These are phyloP conservation scores for Gopherus evgoodei DNA, from an alignment of 2,113 vertebrate genomes.

Conservation along the genomic window DNA sequence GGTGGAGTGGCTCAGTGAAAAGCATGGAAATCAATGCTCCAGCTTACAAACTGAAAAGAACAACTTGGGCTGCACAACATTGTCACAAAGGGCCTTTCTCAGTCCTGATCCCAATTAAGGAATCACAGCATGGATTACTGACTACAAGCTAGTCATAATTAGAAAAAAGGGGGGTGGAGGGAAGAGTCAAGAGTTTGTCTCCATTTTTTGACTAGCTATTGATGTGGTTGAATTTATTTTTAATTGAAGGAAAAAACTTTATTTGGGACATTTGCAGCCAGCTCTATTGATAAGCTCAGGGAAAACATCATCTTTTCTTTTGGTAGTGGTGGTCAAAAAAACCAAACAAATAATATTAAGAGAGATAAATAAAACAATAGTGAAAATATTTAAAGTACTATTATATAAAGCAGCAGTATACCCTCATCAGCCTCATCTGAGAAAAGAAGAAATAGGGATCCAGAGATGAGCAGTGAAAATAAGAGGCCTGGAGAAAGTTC, in stretches of 20 bases:
- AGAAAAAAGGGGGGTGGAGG: too few relatives aligned
- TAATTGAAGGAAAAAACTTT: neutral
- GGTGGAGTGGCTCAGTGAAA: too few relatives aligned
- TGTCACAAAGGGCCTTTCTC: neutral
- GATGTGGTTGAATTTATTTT: neutral
- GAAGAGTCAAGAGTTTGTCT: too few relatives aligned
- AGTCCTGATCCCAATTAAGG: neutral
- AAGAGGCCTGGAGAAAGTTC: accelerated
- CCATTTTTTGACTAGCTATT: too few relatives aligned
- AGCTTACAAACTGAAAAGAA: neutral
- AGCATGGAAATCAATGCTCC: neutral
- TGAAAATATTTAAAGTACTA: neutral
- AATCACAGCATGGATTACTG: too few relatives aligned
- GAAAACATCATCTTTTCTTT: neutral
- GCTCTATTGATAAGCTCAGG: neutral
- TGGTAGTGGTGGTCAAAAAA: too few relatives aligned
- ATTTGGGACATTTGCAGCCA: neutral
- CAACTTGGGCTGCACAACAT: neutral
- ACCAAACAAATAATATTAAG: neutral
- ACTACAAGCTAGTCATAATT: too few relatives aligned
- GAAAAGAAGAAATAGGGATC: neutral
- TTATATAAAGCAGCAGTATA: neutral
- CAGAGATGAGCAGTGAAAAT: neutral
- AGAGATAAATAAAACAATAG: neutral
- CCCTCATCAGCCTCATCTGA: accelerated